These are phyloP conservation scores for Pseudoatta argentina DNA, from an alignment of 1,140 invertebrate genomes.

Conservation along the genomic window DNA sequence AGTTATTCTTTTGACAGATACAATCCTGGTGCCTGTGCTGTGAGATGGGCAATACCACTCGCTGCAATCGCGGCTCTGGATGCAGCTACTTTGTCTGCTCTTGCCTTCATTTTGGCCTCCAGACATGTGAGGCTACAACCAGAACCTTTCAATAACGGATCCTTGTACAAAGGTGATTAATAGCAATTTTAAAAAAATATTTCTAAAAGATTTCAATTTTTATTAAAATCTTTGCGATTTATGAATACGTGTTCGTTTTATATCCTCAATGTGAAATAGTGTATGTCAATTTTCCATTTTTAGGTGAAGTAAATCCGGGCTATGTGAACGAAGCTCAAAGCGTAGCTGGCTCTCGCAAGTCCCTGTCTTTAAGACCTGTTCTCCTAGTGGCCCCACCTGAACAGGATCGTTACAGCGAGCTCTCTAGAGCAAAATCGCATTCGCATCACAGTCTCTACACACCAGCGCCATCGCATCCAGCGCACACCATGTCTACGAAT, in stretches of 20 bases:
- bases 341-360: constrained; percentile 93
- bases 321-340: constrained; percentile 94
- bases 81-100: constrained; percentile 94
- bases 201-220: not conserved
- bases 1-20: constrained; percentile 83
- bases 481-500: constrained; percentile 84
- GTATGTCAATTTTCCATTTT: not conserved
- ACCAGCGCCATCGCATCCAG: constrained; percentile 82
- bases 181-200: not conserved
- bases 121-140: constrained; percentile 94
- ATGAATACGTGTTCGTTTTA: not conserved
- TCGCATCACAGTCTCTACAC: constrained; percentile 85
- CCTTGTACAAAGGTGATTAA: constrained; percentile 87
- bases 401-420: constrained; percentile 85
- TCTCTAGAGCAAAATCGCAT: constrained; percentile 85
- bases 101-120: constrained; percentile 97
- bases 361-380: constrained; percentile 94
- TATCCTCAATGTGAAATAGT: not conserved
- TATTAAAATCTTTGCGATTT: constrained; percentile 6
- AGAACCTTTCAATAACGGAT: constrained; percentile 91
- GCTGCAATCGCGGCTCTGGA: constrained; percentile 97
- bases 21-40: constrained; percentile 92
- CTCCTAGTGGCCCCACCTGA: constrained; percentile 91
- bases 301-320: constrained; percentile 95
- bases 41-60: constrained; percentile 98